Evolutionary conservation across 1,140 invertebrate species (phyloP).

Genomic region (Laupala kohalensis): DNA sequence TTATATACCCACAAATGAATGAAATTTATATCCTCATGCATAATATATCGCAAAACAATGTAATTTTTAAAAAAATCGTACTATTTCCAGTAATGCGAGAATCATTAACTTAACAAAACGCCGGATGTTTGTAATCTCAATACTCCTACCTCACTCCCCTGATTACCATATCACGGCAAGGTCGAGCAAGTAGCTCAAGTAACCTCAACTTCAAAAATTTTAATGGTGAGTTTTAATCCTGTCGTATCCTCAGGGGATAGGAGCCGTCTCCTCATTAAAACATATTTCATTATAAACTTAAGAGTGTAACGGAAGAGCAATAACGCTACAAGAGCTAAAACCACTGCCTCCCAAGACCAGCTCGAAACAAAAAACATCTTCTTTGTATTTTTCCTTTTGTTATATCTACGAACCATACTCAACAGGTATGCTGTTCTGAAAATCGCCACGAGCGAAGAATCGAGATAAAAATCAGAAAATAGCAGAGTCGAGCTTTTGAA

Average conservation of each 20-base stretch:
- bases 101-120: background rate
- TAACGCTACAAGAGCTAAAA: background rate
- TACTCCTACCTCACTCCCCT: background rate
- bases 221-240: background rate
- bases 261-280: background rate
- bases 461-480: conserved; percentile 8
- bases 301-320: background rate
- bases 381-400: background rate
- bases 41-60: too few relatives aligned
- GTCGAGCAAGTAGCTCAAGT: background rate
- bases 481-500: conserved; percentile 1
- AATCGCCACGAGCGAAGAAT: background rate
- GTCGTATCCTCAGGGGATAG: background rate
- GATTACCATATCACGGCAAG: background rate
- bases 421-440: background rate
- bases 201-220: background rate
- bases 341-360: background rate
- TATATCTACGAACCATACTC: background rate
- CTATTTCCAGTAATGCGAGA: background rate
- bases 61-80: background rate
- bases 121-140: background rate
- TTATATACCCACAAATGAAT: too few relatives aligned
- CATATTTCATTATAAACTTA: background rate
- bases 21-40: too few relatives aligned
- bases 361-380: background rate